Percentiles rank a stretch among this genome's conserved stretches.
Conservation (phyloP, 1,140 invertebrate species). For the Cryptotermes secundus region DNA sequence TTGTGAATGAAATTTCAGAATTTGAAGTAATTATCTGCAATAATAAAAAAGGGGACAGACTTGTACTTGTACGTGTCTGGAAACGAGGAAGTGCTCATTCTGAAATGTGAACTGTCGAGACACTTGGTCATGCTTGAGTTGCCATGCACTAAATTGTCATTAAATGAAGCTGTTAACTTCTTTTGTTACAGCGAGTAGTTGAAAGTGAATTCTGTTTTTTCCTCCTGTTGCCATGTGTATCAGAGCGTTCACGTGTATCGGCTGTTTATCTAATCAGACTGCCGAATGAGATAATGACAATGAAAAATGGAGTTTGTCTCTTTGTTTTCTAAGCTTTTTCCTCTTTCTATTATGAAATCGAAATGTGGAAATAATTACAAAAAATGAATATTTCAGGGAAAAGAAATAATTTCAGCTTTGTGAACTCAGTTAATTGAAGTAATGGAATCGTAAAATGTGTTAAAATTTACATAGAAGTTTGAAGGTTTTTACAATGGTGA, state of each 20-base stretch:
- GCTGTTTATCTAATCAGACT: not conserved
- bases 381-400: not conserved
- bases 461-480: too few relatives aligned
- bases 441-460: too few relatives aligned
- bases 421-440: not conserved
- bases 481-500: too few relatives aligned
- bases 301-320: not conserved
- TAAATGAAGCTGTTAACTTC: not conserved
- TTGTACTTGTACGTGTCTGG: too few relatives aligned
- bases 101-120: too few relatives aligned
- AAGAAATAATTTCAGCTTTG: not conserved
- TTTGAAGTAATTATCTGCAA: not conserved
- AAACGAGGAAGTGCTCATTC: too few relatives aligned
- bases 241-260: not conserved
- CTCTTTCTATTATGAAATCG: not conserved
- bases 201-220: slow-evolving; percentile 14
- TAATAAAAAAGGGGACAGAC: not conserved
- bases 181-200: not conserved
- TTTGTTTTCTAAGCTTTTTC: not conserved
- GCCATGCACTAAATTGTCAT: not conserved
- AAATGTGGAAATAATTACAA: not conserved
- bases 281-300: not conserved
- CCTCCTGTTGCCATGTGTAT: not conserved
- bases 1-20: too few relatives aligned
- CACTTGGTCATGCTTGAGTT: not conserved